Conservation (phyloP, 2,113 vertebrate genomes). For the Polypterus bichir region DNA sequence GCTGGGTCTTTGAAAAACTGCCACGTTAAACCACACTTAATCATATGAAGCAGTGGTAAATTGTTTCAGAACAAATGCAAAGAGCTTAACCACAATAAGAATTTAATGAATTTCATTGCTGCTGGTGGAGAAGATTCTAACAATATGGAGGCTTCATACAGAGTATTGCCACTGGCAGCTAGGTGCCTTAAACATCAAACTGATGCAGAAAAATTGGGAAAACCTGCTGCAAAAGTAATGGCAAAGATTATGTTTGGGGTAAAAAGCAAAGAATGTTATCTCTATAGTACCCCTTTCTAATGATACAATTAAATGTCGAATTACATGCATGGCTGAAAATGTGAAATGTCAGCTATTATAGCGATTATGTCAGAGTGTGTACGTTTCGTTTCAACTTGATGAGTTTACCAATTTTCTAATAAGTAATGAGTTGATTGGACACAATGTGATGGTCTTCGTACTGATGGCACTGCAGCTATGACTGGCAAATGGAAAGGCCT, state of each 20-base stretch:
- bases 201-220: slow-evolving; percentile 11
- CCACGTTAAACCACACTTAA: too few species aligned
- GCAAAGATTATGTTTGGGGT: slow-evolving; percentile 17
- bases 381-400: too few species aligned
- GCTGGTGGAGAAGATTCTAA: slow-evolving; percentile 11
- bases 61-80: slow-evolving; percentile 12
- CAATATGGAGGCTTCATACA: slow-evolving; percentile 13
- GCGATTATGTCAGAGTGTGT: too few species aligned
- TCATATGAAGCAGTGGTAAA: too few species aligned
- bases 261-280: slow-evolving; percentile 14
- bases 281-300: slow-evolving; percentile 15
- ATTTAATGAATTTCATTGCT: background rate
- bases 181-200: slow-evolving; percentile 15
- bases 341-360: too few species aligned
- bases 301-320: slow-evolving; percentile 13
- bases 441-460: too few species aligned
- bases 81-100: slow-evolving; percentile 5
- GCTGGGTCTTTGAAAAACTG: too few species aligned
- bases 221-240: slow-evolving; percentile 15
- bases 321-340: slow-evolving; percentile 17
- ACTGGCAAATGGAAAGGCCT: slow-evolving; percentile 1
- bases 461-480: slow-evolving; percentile 5
- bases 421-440: too few species aligned
- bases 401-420: too few species aligned
- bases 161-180: slow-evolving; percentile 7